phyloP scores from a whole-genome alignment of 2,797 vertebrate species.

The Catharus ustulatus region DNA sequence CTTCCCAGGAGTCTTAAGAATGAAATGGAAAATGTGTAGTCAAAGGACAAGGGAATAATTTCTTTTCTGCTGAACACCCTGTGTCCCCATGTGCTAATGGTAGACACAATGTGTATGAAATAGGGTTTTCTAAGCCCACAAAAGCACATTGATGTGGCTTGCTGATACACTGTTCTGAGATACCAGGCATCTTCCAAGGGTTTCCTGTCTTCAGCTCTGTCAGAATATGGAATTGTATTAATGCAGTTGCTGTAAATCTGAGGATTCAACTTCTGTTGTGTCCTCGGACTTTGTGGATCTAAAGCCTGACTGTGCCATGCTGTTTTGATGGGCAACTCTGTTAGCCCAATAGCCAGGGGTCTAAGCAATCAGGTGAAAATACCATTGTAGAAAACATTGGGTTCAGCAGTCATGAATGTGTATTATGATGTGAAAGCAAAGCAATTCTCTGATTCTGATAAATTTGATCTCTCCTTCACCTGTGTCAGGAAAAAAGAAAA shows the following conservation, averaged over 20 bases:
- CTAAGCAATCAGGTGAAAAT: background rate
- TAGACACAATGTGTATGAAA: background rate
- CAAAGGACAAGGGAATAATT: background rate
- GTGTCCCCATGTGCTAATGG: background rate
- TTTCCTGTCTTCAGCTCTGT: background rate
- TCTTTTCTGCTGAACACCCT: background rate
- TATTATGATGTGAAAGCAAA: background rate
- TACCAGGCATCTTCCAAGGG: background rate
- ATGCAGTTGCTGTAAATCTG: background rate
- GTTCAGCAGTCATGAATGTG: background rate
- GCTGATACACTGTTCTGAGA: background rate
- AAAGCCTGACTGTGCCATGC: background rate
- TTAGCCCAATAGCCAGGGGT: background rate
- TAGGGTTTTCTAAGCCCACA: background rate
- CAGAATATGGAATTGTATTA: background rate
- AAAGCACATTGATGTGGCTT: background rate
- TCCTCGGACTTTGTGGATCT: background rate
- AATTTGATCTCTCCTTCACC: background rate
- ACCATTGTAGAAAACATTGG: background rate
- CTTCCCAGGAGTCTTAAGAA: background rate
- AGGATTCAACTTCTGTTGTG: background rate
- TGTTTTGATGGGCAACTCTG: background rate
- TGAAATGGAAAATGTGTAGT: background rate
- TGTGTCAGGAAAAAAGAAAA: background rate
- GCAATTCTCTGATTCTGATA: background rate